Evolutionary conservation across 2,888 invertebrate genomes (phyloP).

Genomic region (Dolichomitus sp.): DNA sequence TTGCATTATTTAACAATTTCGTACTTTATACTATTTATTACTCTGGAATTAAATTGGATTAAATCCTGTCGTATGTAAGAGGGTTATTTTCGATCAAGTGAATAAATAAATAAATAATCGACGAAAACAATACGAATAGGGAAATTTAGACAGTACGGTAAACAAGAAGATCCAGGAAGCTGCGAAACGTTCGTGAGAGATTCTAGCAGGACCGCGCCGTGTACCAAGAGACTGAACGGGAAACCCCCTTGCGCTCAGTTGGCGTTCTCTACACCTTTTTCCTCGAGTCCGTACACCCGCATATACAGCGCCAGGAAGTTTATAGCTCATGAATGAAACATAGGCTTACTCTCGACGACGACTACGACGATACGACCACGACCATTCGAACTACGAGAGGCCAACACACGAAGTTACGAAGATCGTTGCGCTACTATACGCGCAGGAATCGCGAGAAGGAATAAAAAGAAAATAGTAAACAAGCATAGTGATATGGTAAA

Average conservation of each 20-base stretch:
- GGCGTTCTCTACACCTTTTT: conserved; percentile 60
- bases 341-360: conserved; percentile 71
- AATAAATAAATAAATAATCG: conserved; percentile 2
- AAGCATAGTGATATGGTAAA: conserved; percentile 27
- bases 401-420: conserved; percentile 38
- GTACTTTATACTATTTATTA: too few species aligned
- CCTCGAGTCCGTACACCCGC: conserved; percentile 54
- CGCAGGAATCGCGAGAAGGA: conserved; percentile 17
- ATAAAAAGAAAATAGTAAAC: conserved; percentile 15
- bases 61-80: too few species aligned
- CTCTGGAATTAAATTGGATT: too few species aligned
- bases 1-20: too few species aligned
- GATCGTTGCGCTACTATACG: conserved; percentile 35
- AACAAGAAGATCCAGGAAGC: conserved; percentile 58
- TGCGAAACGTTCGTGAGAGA: conserved; percentile 35
- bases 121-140: conserved; percentile 1
- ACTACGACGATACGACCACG: conserved; percentile 43
- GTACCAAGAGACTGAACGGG: conserved; percentile 46
- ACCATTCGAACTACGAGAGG: conserved; percentile 31
- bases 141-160: conserved; percentile 44
- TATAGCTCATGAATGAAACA: conserved; percentile 85
- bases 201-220: conserved; percentile 10
- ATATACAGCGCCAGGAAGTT: conserved; percentile 74
- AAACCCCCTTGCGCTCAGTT: conserved; percentile 42
- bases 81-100: too few species aligned